A percentile compares a stretch with the other conserved stretches of the same genome.
These are phyloP conservation scores for Drosophila ochracea DNA, from an alignment of 2,888 invertebrate species.

Conservation along the genomic window DNA sequence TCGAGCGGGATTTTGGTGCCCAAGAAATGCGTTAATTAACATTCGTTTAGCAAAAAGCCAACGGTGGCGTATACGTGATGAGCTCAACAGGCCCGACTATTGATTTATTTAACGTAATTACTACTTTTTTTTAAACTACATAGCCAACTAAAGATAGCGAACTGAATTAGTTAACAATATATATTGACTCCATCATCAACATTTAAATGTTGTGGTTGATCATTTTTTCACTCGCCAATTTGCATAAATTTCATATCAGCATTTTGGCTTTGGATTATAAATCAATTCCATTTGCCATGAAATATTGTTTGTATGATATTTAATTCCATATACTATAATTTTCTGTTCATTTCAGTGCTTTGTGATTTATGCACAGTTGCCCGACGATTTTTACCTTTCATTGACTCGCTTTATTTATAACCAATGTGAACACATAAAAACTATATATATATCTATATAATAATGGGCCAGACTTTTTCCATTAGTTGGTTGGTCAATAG, in stretches of 20 bases:
- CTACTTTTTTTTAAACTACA: background rate
- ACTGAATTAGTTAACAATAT: background rate
- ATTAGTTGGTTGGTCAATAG: background rate
- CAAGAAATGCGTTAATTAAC: conserved; percentile 63
- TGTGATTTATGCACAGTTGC: conserved; percentile 50
- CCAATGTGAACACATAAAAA: background rate
- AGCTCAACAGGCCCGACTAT: background rate
- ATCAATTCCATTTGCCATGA: conserved; percentile 59
- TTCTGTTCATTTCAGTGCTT: conserved; percentile 6
- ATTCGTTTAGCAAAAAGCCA: conserved; percentile 45
- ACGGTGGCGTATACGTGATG: conserved; percentile 45
- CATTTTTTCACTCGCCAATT: conserved; percentile 27
- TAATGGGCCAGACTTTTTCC: conserved; percentile 18
- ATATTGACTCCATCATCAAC: conserved; percentile 1
- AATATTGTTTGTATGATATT: conserved; percentile 46
- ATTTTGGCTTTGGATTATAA: conserved; percentile 48
- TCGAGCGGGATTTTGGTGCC: conserved; percentile 21
- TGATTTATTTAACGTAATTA: conserved; percentile 6
- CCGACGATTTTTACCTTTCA: conserved; percentile 53
- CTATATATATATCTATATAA: conserved; percentile 8
- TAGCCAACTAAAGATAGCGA: background rate
- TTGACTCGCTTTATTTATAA: conserved; percentile 47
- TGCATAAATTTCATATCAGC: conserved; percentile 47
- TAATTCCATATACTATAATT: conserved; percentile 45
- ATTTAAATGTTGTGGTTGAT: conserved; percentile 8